phyloP scores from a whole-genome alignment of 2,797 vertebrate species.

The Phaenicophaeus curvirostris region DNA sequence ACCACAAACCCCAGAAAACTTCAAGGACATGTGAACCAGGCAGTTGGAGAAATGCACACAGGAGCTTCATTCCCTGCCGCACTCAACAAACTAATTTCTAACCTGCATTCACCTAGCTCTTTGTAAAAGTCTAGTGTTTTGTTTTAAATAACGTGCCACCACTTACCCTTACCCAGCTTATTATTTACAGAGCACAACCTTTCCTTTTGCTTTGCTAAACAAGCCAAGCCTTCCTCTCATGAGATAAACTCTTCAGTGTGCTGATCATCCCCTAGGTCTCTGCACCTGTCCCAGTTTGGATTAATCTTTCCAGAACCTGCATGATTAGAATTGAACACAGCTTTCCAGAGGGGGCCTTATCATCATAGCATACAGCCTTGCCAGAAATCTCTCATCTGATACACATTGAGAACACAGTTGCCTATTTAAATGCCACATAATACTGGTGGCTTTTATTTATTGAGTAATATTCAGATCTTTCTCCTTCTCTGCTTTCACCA shows the following conservation, averaged over 20 bases:
- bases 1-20: not conserved
- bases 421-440: not conserved
- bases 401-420: not conserved
- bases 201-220: not conserved
- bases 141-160: not conserved
- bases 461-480: not conserved
- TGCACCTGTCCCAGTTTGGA: slow-evolving; percentile 42
- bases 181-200: not conserved
- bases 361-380: not conserved
- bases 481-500: slow-evolving; percentile 27
- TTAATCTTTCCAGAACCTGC: slow-evolving; percentile 40
- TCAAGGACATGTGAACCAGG: not conserved
- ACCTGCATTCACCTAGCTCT: not conserved
- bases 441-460: slow-evolving; percentile 12
- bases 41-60: not conserved
- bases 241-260: not conserved
- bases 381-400: slow-evolving; percentile 42
- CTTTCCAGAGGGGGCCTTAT: slow-evolving; percentile 18
- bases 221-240: not conserved
- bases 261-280: not conserved
- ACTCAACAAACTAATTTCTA: not conserved
- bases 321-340: not conserved
- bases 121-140: not conserved
- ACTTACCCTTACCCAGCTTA: not conserved
- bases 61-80: not conserved